Percentiles rank a stretch among this genome's conserved stretches.
These are phyloP conservation scores for Gorsachius goisagi DNA, from an alignment of 2,113 vertebrate species.

Conservation along the genomic window DNA sequence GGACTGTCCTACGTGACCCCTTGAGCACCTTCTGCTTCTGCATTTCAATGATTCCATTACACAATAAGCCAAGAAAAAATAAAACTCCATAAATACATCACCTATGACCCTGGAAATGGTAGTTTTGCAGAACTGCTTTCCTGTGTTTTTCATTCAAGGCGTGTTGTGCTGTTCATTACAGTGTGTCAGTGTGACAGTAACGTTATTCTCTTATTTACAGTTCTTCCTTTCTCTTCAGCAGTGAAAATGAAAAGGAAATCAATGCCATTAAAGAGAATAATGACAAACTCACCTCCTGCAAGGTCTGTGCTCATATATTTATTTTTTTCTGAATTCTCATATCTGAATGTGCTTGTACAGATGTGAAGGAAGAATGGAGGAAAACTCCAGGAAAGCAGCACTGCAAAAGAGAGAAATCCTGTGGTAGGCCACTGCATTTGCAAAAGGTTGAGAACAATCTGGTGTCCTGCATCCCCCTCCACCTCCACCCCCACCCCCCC, in stretches of 20 bases:
- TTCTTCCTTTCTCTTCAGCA: constrained; percentile 51
- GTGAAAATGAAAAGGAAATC: constrained; percentile 70
- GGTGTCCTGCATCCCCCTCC: not conserved
- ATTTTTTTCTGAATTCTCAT: constrained; percentile 1
- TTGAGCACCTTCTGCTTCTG: not conserved
- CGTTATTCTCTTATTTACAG: constrained; percentile 71
- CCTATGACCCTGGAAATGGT: not conserved
- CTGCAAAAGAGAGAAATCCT: not conserved
- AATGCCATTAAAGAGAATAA: constrained; percentile 69
- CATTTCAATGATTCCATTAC: not conserved
- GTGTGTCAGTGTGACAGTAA: constrained; percentile 54
- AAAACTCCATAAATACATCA: not conserved
- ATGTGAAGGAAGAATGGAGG: not conserved
- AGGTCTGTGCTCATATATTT: constrained; percentile 28
- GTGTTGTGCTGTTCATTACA: constrained; percentile 41
- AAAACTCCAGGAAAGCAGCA: not conserved
- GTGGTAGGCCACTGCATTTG: not conserved
- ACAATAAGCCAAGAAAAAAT: not conserved
- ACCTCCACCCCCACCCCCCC: too few species aligned
- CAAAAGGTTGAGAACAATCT: not conserved
- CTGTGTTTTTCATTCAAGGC: constrained; percentile 43
- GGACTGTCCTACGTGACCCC: not conserved
- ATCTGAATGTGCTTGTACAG: not conserved
- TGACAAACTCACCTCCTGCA: constrained; percentile 53
- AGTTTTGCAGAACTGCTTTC: constrained; percentile 14